Percentiles rank a stretch among this genome's conserved stretches.
These are phyloP conservation scores for Ptilodon capucinus DNA, from an alignment of 2,888 invertebrate genomes.

Conservation along the genomic window DNA sequence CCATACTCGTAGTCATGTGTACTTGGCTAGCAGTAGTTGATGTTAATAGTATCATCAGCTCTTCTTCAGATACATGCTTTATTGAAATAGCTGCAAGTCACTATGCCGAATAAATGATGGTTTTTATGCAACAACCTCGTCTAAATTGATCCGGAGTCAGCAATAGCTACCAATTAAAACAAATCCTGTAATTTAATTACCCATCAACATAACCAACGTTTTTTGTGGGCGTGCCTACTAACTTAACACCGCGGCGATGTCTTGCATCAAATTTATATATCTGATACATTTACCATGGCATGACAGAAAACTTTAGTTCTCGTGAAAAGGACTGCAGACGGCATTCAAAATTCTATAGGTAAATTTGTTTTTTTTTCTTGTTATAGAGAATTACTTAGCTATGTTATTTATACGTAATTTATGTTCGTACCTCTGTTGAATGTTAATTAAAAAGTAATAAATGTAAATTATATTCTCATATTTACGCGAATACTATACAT, in stretches of 20 bases:
- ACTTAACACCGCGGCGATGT: not conserved
- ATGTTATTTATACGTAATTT: too few relatives aligned
- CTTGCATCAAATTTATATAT: not conserved
- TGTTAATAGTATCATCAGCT: not conserved
- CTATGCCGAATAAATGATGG: not conserved
- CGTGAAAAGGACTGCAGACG: too few relatives aligned
- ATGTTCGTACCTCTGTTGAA: too few relatives aligned
- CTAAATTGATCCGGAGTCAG: not conserved
- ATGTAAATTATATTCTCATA: too few relatives aligned
- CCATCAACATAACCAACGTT: not conserved
- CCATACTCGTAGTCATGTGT: too few relatives aligned
- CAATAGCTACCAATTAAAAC: not conserved
- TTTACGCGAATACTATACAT: too few relatives aligned
- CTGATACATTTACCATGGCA: too few relatives aligned
- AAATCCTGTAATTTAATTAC: not conserved
- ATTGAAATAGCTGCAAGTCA: not conserved
- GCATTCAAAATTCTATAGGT: too few relatives aligned
- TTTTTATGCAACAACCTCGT: not conserved
- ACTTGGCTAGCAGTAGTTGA: not conserved
- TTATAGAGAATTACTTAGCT: too few relatives aligned
- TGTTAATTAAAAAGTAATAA: too few relatives aligned
- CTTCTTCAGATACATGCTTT: not conserved
- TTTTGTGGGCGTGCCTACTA: not conserved
- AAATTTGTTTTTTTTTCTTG: too few relatives aligned
- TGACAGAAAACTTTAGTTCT: too few relatives aligned